Evolutionary conservation across 2,797 vertebrate species (phyloP), one percentile per base, ranked within the genome.

Genomic region (Phrynocephalus forsythii): DNA sequence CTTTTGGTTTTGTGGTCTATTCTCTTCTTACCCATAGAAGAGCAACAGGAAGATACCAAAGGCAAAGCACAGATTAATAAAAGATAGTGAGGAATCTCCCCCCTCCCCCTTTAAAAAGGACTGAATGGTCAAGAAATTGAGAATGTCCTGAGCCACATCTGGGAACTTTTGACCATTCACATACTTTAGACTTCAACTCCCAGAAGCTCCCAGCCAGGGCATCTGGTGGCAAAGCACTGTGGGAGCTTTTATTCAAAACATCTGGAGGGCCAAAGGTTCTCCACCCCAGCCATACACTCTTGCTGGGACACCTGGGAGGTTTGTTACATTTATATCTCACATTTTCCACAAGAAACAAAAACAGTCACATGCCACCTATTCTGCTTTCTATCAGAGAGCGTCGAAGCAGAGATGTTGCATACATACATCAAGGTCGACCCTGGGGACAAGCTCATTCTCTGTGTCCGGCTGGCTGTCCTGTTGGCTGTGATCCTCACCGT

Each of bases 401-500:
- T 99, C 90, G 99, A 99, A 93, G 94, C 98, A 0, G 99, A 99
- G 93, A 96, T 99, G 88, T 97, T 99, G 94, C 99, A 99, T 95
- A 99, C 99, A 0, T 99, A 99, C 97, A 99, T 92, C 96, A 96
- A 96, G 5, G 99, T 99, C 78, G 98, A 99, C 84, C 97, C 98
- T 0, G 98, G 98, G 0, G 98, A 99, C 11, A 97, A 97, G 72
- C 96, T 99, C 88, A 98, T 99, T 93, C 97, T 99, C 92, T 98
- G 98, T 0, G 99, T 99, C 89, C 97, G 99, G 5, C 96, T 99
- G 93, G 99, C 99, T 0, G 99, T 99, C 93, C 98, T 99, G 91
- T 98, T 97, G 0, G 99, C 99, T 0, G 99, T 99, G 94, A 99
- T 98, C 0, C 97, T 99, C 93, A 99, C 99, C 0, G 99, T 99